These are phyloP conservation scores for Epizoanthus scotinus DNA, from an alignment of 92 coral and sea anemone species.

Conservation along the genomic window DNA sequence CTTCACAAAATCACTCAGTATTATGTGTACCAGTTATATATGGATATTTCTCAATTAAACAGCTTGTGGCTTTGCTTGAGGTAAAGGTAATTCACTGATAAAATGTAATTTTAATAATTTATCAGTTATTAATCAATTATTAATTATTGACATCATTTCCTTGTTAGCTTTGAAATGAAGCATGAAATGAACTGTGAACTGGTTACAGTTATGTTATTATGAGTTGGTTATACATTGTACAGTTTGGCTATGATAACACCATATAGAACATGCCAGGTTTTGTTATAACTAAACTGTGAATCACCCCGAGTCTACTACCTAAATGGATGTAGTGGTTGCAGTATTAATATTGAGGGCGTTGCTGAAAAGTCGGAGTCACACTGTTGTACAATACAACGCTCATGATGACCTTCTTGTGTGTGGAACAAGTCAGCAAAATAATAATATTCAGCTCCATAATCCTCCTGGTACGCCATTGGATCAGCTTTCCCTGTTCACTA, in stretches of 20 bases:
- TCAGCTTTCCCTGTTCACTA: constrained; percentile 21
- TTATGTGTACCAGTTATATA: too few species aligned
- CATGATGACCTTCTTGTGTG: constrained; percentile 17
- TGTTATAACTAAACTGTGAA: too few species aligned
- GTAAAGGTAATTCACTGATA: too few species aligned
- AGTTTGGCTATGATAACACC: neutral
- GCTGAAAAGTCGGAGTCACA: constrained; percentile 4
- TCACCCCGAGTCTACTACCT: neutral
- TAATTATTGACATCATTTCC: constrained; percentile 14
- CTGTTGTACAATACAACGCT: neutral
- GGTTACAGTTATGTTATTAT: neutral
- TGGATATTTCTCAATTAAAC: too few species aligned
- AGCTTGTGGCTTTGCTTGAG: too few species aligned
- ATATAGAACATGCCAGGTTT: too few species aligned
- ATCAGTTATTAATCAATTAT: neutral
- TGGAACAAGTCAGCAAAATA: neutral
- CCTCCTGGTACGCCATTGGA: constrained; percentile 30
- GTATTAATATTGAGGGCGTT: neutral
- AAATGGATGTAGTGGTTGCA: constrained; percentile 23
- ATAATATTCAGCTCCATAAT: neutral
- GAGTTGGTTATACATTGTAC: neutral
- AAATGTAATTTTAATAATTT: constrained; percentile 3
- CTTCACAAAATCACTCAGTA: too few species aligned
- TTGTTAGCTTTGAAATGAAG: constrained; percentile 8
- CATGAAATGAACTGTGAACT: neutral